Base-by-base conservation (phyloP, 2,888 invertebrate genomes). In the Apamea monoglypha region DNA sequence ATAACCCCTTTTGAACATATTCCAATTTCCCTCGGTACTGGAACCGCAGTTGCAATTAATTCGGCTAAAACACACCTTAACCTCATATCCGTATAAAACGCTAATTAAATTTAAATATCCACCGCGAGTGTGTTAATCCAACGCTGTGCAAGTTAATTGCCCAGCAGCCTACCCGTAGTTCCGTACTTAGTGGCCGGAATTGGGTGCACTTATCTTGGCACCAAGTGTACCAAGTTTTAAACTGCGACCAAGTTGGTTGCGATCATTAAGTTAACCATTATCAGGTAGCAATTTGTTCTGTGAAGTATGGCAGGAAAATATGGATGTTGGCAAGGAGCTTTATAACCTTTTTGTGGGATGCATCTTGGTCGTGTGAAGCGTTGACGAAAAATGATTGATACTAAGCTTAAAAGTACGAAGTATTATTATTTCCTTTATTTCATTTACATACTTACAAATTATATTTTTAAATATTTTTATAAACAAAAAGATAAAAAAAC, bases 151-250 rank as follows among this genome's bases (percentile, higher is more conserved):
- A 80, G 40, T 87, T 76, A 84, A 84, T 80, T 64, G 64, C 32
- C 76, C 40, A 75, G 70, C 56, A 74, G 63, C 25, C n/a, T 36
- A 61, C 53, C 36, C 76, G n/a, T 44, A 76, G 18, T 53, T 75
- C 64, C 61, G 78, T 64, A 83, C 78, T 86, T 86, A 86, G 86
- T 82, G 77, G 83, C 61, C 68, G 84, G 80, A 87, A 85, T 85
- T 63, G 70, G 87, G 84, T 76, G 76, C 84, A 76, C 68, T 79
- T 87, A 87, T 85, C 85, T 87, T 80, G 74, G 84, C 71, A 67
- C 50, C n/a, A 50, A 75, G 73, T 82, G 64, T 74, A 74, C 74
- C 18, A 75, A 81, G 85, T 79, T 86, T 80, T 59, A 76, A 78
- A 76, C 71, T 40, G 64, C 59, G 68, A 66, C 63, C 72, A 75